Conservation (phyloP, 2,888 invertebrate genomes). For the Epinotia ramella region DNA sequence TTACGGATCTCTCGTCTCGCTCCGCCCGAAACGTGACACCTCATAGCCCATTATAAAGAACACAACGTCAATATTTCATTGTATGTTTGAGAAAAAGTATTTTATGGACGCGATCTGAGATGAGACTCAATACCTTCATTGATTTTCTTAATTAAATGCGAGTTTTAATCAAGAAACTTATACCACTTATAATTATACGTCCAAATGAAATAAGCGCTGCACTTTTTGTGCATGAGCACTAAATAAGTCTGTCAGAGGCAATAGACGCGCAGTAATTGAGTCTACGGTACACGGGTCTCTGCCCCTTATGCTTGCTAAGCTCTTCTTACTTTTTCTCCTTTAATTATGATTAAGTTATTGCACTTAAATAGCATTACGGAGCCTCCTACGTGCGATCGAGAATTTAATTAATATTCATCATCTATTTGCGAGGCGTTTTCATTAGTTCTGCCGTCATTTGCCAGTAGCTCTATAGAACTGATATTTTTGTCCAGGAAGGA, state of each 20-base stretch:
- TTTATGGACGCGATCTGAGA: neutral
- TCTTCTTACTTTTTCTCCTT: neutral
- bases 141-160: neutral
- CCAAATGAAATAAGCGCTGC: slow-evolving; percentile 3
- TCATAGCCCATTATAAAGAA: too few relatives aligned
- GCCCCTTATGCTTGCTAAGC: slow-evolving; percentile 13
- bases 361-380: neutral
- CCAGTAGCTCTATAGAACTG: neutral
- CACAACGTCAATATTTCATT: too few relatives aligned
- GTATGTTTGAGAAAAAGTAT: too few relatives aligned
- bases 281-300: slow-evolving; percentile 15
- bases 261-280: slow-evolving; percentile 33
- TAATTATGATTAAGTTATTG: slow-evolving; percentile 1
- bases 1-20: too few relatives aligned
- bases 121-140: neutral
- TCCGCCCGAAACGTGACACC: too few relatives aligned
- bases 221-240: slow-evolving; percentile 12
- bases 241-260: slow-evolving; percentile 29
- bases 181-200: too few relatives aligned
- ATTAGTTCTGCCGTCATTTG: neutral
- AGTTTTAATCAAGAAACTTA: neutral
- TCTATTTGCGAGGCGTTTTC: neutral
- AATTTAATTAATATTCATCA: slow-evolving; percentile 1
- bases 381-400: neutral
- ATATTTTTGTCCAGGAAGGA: neutral